These are phyloP conservation scores for Nesogale talazaci DNA, from an alignment of 2,113 vertebrate species.

Conservation along the genomic window DNA sequence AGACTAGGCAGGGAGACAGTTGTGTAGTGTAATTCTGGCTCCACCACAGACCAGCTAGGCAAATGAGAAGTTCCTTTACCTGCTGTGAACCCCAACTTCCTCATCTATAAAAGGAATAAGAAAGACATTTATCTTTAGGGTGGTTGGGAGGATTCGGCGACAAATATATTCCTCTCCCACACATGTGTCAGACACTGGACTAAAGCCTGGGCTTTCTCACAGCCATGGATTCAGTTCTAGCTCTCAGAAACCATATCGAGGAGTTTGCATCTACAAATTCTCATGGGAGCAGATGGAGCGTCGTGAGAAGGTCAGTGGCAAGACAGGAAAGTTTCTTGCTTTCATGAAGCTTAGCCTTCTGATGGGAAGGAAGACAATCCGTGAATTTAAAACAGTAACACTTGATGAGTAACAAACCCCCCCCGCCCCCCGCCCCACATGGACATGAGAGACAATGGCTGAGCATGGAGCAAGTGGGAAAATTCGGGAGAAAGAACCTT, in stretches of 20 bases:
- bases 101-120: background rate
- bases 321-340: background rate
- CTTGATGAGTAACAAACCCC: background rate
- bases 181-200: background rate
- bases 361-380: background rate
- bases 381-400: background rate
- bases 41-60: background rate
- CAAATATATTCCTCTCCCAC: background rate
- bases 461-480: background rate
- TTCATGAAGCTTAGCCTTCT: background rate
- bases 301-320: background rate
- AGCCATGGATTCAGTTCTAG: too few relatives aligned
- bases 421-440: too few relatives aligned
- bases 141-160: background rate
- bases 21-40: background rate
- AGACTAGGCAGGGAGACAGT: background rate
- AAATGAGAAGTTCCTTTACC: too few relatives aligned
- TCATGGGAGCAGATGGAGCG: too few relatives aligned
- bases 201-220: background rate
- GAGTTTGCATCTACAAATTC: too few relatives aligned
- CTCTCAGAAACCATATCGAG: too few relatives aligned
- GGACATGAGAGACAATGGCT: background rate
- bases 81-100: background rate
- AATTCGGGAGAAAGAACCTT: background rate
- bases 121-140: background rate